Base-by-base conservation (phyloP, 2,797 vertebrate species). In the Lithobates pipiens region DNA sequence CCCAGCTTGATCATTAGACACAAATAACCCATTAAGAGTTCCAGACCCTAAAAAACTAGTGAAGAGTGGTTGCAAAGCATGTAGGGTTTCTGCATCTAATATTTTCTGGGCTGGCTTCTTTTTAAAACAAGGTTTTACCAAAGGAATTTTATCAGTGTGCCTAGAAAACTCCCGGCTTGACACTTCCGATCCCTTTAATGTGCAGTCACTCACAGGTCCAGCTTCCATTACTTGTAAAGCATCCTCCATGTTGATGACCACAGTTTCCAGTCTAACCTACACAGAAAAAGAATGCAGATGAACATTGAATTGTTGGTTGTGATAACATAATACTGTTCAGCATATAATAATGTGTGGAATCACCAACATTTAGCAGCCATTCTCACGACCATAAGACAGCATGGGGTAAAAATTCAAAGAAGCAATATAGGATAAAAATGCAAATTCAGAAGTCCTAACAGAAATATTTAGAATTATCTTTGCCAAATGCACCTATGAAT, bases 61-160 rank as follows among this genome's bases (percentile, higher is more conserved):
- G 50, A 99, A 95, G 83, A 99, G 96, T 0, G 97, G 97, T 65
- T 97, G 93, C 90, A 99, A 88, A 83, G 97, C 96, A 42, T 96
- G 95, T 29, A 99, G 91, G 32, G 97, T 96, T 90, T 98, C 96
- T 0, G 96, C 68, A 79, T 96, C 96, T 88, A 99, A 85, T 82
- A 97, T 96, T 91, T 97, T 98, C 90, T 93, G 95, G 65, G 90
- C 91, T 74, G 94, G 96, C 88, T 99, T 99, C 94, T 99, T 99
- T 91, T 99, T 99, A 89, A 99, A 98, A 91, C 95, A 97, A 27
- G 97, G 97, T 86, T 99, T 99, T 90, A 98, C 93, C 0, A 97
- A 92, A 4, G 97, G 94, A 75, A 99, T 98, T 92, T 99, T 99
- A 85, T 96, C 96, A 23, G 96, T 77, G 8, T 97, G 92, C 87